Conservation (phyloP, 2,797 vertebrate species). For the Mormyrops boulengeri region DNA sequence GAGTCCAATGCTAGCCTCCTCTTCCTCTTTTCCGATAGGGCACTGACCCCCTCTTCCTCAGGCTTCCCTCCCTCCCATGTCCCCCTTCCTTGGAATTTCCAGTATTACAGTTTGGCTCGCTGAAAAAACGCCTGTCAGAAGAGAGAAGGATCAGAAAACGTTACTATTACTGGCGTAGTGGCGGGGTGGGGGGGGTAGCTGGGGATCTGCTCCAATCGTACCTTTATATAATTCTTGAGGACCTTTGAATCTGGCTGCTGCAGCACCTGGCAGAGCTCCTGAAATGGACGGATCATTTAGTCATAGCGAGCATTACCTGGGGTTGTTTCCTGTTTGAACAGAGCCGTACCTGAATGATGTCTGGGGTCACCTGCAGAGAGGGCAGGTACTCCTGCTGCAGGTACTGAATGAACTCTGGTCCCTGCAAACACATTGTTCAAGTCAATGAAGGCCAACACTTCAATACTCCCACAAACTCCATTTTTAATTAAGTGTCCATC, state of each 20-base stretch:
- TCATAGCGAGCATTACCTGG: neutral
- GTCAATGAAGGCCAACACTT: neutral
- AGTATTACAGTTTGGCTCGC: slow-evolving; percentile 80
- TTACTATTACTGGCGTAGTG: too few relatives aligned
- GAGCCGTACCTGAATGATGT: slow-evolving; percentile 83
- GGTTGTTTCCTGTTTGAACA: neutral
- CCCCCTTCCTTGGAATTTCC: slow-evolving; percentile 48
- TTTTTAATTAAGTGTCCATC: neutral
- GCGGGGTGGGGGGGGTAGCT: neutral
- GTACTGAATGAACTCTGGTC: slow-evolving; percentile 88
- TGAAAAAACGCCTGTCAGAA: slow-evolving; percentile 85
- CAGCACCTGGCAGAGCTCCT: slow-evolving; percentile 95
- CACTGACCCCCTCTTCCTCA: slow-evolving; percentile 49
- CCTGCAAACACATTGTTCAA: slow-evolving; percentile 54
- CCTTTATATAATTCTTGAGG: slow-evolving; percentile 98
- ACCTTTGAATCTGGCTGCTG: slow-evolving; percentile 94
- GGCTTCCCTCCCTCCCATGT: slow-evolving; percentile 54
- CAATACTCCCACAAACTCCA: neutral
- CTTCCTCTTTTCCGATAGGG: slow-evolving; percentile 50
- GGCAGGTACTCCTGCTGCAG: slow-evolving; percentile 92
- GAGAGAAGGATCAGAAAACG: neutral
- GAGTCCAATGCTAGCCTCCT: slow-evolving; percentile 62
- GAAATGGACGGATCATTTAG: neutral
- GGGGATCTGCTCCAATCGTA: slow-evolving; percentile 33
- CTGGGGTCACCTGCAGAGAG: slow-evolving; percentile 87